Evolutionary conservation across 2,797 vertebrate genomes (phyloP).

Genomic region (Nyctalus aviator): DNA sequence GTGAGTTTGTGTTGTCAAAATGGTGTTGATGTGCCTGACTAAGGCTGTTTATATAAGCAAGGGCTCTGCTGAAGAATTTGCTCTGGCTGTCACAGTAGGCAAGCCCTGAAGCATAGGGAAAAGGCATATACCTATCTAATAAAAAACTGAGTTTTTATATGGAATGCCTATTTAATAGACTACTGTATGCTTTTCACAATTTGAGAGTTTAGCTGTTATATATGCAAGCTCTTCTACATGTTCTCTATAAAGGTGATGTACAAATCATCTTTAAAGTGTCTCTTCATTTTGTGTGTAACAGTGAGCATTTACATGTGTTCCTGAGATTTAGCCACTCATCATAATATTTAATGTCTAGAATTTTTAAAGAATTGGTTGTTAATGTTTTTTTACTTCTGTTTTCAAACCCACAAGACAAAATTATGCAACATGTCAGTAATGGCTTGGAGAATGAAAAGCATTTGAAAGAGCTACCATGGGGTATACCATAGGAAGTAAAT

Average conservation of each 20-base stretch:
- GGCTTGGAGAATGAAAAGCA: neutral
- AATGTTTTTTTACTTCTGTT: neutral
- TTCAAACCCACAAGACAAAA: neutral
- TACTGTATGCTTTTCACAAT: neutral
- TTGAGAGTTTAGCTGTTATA: neutral
- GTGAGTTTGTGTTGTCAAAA: neutral
- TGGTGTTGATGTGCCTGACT: neutral
- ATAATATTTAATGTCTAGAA: neutral
- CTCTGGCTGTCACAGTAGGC: neutral
- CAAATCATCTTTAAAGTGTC: neutral
- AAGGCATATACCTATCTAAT: neutral
- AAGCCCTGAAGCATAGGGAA: neutral
- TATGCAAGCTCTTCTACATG: neutral
- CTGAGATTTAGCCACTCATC: neutral
- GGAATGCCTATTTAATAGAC: neutral
- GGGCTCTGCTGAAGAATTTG: neutral
- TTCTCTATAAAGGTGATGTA: neutral
- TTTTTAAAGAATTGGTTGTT: neutral
- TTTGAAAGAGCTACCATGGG: neutral
- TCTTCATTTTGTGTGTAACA: neutral
- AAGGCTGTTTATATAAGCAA: neutral
- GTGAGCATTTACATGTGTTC: neutral
- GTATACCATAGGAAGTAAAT: neutral
- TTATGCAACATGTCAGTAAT: neutral
- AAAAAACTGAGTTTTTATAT: neutral